Base-by-base conservation (phyloP, 1,140 invertebrate genomes). In the Lepidostoma basale region DNA sequence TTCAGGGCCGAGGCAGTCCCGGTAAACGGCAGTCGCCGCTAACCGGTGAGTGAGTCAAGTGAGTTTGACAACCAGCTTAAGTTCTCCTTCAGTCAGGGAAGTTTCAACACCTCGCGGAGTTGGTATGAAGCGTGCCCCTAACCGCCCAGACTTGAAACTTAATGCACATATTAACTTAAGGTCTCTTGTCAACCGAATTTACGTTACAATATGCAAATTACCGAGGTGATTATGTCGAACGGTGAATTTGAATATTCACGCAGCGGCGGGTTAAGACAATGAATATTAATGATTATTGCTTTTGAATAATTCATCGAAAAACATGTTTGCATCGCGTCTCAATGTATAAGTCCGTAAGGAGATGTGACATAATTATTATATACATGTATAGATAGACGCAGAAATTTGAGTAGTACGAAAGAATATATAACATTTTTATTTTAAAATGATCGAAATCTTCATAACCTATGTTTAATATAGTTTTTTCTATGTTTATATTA, bases 151-250 rank as follows among this genome's bases (percentile, higher is more conserved):
- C 60, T 68, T 42, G 30, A 68, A 71, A 71, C 69, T 71, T 71
- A 71, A 71, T 67, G 69, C 69, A 71, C 65, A 71, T 71, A 71
- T 71, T 71, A 71, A 71, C 69, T 67, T 71, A 67, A 71, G 69
- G 69, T 71, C 64, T 70, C 44, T 68, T 63, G 69, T 67, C 69
- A 71, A 71, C 69, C 68, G 64, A 71, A 71, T 67, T 67, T 71
- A 59, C 65, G 59, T 59, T 68, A 64, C 69, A 71, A 49, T 67
- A 71, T 71, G 69, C 60, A 71, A 71, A 71, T 67, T 63, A 45
- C 26, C n/a, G 49, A 71, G 60, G 28, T 71, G 45, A 67, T 67
- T 67, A 70, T 47, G 39, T 40, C 20, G 20, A 42, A 54, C 33
- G 58, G 18, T 12, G 12, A 65, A 52, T 52, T 52, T 52, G 45